These are phyloP conservation scores for Bufotes viridis DNA, from an alignment of 2,797 vertebrate genomes.

Conservation along the genomic window DNA sequence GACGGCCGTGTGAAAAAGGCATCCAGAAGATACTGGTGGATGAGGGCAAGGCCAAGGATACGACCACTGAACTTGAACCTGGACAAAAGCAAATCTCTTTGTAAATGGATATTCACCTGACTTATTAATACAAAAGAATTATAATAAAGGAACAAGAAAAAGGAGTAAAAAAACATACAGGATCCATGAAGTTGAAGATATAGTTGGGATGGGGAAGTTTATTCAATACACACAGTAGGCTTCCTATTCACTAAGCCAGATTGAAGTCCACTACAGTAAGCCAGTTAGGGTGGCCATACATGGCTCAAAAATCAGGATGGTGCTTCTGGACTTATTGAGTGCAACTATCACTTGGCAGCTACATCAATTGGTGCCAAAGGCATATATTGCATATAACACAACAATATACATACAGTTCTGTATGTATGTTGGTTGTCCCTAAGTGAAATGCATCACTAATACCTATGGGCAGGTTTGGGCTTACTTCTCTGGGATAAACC, in stretches of 20 bases:
- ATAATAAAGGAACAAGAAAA: background rate
- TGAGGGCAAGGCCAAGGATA: conserved; percentile 94
- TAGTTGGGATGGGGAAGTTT: background rate
- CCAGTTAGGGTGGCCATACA: background rate
- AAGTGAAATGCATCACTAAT: too few species aligned
- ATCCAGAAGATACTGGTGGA: conserved; percentile 96
- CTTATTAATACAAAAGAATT: background rate
- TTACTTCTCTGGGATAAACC: too few species aligned
- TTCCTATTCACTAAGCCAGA: background rate
- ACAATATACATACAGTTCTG: too few species aligned
- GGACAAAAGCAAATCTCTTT: conserved; percentile 34
- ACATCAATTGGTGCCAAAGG: background rate
- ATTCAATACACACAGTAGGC: background rate
- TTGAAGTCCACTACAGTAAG: background rate
- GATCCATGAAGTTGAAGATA: background rate
- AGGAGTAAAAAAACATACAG: background rate
- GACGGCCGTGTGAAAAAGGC: conserved; percentile 87
- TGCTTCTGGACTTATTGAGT: too few species aligned
- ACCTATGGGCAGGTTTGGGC: too few species aligned
- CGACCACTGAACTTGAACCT: conserved; percentile 98
- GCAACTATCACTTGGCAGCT: too few species aligned
- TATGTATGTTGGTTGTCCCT: too few species aligned
- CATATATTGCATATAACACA: too few species aligned
- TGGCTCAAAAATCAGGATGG: background rate
- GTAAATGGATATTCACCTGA: background rate